Conservation (phyloP, 2,888 invertebrate genomes). For the Mythimna lalbum region DNA sequence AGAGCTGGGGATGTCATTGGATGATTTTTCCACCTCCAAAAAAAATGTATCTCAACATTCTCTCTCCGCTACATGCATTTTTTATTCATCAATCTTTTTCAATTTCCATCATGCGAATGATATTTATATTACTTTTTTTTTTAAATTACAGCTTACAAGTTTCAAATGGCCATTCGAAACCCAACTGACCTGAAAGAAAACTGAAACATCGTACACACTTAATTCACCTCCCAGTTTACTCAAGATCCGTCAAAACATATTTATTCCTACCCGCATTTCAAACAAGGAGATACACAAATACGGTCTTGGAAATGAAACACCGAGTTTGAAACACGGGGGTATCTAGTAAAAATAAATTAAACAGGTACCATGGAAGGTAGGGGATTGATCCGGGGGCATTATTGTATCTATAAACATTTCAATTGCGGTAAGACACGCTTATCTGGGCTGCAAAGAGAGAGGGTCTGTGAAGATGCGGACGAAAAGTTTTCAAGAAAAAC, state of each 20-base stretch:
- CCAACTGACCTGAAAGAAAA: background rate
- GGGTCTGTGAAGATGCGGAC: constrained; percentile 43
- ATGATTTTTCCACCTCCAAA: too few species aligned
- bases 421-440: constrained; percentile 78
- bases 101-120: background rate
- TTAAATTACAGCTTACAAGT: background rate
- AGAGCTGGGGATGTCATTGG: too few species aligned
- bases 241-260: constrained; percentile 60
- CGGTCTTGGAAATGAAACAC: constrained; percentile 66
- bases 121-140: too few species aligned
- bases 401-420: constrained; percentile 89
- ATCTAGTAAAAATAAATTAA: constrained; percentile 85
- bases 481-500: constrained; percentile 24
- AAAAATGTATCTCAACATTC: too few species aligned
- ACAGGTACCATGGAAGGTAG: constrained; percentile 73
- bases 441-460: constrained; percentile 66
- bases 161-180: background rate
- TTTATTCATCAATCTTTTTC: too few species aligned
- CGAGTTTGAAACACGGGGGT: constrained; percentile 51
- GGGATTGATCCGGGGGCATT: constrained; percentile 86
- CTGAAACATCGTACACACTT: background rate
- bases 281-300: constrained; percentile 60
- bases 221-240: constrained; percentile 24
- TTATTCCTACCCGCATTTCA: constrained; percentile 52
- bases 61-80: too few species aligned